Base-by-base conservation (phyloP, 2,113 vertebrate genomes). In the Bos taurus region DNA sequence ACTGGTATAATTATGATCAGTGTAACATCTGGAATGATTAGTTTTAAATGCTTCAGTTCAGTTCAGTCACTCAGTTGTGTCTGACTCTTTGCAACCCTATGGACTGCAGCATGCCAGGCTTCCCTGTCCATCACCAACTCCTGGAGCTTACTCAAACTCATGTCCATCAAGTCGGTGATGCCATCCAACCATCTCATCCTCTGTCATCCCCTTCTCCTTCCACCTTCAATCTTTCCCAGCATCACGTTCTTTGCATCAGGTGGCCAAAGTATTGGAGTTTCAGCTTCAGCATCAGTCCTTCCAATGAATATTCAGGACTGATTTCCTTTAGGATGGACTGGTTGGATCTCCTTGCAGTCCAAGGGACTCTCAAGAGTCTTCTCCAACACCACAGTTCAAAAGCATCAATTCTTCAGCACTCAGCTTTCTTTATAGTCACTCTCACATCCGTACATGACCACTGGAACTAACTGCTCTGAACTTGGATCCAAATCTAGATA, bases 1-100 rank as follows among this genome's bases (percentile, higher is more conserved):
- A 40, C 2, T 94, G 48, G 40, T 93, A 6, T 92, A 90, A 92
- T 96, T 95, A 94, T 46, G 54, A 95, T 97, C 46, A 86, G 89
- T 33, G 46, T 96, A 97, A 91, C 81, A 94, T 95, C 86, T 98
- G 95, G 87, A 97, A 95, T 95, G 95, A 95, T 92, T 87, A 54
- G 43, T 92, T 97, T 96, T 82, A 90, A 77, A 90, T 96, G 90
- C 94, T 74, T 74, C 67, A 40, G 21, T 74, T 74, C 67, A 23
- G n/a, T 74, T 74, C 21, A 40, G 67, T 74, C 1, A 0, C n/a
- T 74, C 67, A 25, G 67, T 71, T 0, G 1, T 40, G 67, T 40
- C 67, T 25, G 36, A 74, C 21, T 74, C 67, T 74, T 74, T 40
- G 36, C 3, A 1, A 25, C 36, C 3, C 67, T 3, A 23, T 74